phyloP scores from a whole-genome alignment of 2,797 vertebrate species.

The Oophaga sylvatica region DNA sequence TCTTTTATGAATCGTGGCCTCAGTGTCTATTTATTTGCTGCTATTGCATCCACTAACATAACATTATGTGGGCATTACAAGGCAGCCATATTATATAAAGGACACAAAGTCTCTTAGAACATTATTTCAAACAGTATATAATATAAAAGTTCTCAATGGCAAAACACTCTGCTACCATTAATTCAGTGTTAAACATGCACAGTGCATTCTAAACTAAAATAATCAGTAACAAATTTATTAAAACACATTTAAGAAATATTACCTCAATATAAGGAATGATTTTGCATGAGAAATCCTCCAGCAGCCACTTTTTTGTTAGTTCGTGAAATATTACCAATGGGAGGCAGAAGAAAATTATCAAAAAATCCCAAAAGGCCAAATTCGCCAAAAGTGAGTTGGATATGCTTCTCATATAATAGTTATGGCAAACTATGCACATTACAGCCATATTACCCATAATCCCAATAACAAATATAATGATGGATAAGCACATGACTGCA shows the following conservation, averaged over 20 bases:
- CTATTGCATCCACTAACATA: neutral
- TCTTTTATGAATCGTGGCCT: no score
- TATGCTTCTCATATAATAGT: conserved; percentile 97
- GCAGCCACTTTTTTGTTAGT: conserved; percentile 92
- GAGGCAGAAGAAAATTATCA: conserved; percentile 92
- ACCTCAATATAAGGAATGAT: conserved; percentile 97
- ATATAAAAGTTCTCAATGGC: neutral
- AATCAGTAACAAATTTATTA: neutral
- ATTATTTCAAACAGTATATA: neutral
- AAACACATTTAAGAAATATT: conserved; percentile 64
- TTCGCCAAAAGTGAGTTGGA: conserved; percentile 96
- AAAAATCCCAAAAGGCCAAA: conserved; percentile 95
- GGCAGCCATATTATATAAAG: neutral
- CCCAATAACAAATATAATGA: conserved; percentile 86
- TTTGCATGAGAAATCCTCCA: conserved; percentile 96
- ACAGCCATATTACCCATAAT: conserved; percentile 92
- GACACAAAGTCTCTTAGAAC: neutral
- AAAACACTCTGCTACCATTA: neutral
- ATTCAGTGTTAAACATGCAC: neutral
- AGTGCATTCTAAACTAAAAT: neutral
- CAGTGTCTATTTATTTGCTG: neutral
- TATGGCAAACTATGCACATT: conserved; percentile 97
- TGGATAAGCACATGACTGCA: conserved; percentile 81
- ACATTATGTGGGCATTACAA: neutral
- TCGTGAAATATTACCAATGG: conserved; percentile 93